phyloP scores from a whole-genome alignment of 2,113 vertebrate genomes.

The Grallaria varia region DNA sequence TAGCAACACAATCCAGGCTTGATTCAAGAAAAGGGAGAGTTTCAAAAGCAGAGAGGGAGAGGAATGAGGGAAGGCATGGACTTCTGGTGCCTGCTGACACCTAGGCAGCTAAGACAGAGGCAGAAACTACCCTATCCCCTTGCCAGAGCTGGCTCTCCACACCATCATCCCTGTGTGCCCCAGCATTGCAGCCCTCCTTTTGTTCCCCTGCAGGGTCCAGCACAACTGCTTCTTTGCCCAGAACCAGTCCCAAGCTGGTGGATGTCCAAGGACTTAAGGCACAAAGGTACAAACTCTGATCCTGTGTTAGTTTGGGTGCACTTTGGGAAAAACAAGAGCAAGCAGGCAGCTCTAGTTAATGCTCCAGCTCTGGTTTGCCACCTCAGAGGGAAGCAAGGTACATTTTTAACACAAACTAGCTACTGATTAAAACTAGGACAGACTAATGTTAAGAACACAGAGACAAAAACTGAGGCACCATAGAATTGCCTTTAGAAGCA shows the following conservation, averaged over 20 bases:
- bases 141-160: neutral
- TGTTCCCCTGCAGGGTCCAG: neutral
- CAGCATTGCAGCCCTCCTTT: neutral
- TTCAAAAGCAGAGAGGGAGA: neutral
- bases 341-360: neutral
- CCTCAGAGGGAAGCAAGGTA: neutral
- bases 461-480: neutral
- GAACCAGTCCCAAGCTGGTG: neutral
- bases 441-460: neutral
- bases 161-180: accelerated
- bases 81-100: neutral
- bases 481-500: neutral
- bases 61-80: neutral
- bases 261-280: neutral
- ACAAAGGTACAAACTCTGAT: neutral
- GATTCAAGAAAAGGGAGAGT: neutral
- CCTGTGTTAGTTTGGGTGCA: neutral
- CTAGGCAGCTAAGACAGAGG: neutral
- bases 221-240: neutral
- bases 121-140: neutral
- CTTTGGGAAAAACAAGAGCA: neutral
- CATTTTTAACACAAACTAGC: neutral
- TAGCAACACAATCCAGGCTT: neutral
- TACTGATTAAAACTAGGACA: neutral
- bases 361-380: neutral